Conservation (phyloP, 2,797 vertebrate genomes). For the Catharus ustulatus region DNA sequence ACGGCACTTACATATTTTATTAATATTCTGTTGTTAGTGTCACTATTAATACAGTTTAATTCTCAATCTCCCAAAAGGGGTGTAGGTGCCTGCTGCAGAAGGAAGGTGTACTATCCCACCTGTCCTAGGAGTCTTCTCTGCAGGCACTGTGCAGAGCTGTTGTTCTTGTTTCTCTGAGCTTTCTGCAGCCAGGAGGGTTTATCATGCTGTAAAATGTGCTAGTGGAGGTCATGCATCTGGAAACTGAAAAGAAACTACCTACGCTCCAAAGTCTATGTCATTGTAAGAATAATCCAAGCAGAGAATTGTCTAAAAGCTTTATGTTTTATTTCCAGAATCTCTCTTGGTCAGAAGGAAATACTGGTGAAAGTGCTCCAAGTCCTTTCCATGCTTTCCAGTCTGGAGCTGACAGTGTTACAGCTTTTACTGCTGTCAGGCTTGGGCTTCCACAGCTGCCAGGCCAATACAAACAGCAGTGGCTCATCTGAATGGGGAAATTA, state of each 20-base stretch:
- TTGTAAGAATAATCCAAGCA: not conserved
- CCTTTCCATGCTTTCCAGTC: not conserved
- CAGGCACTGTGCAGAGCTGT: not conserved
- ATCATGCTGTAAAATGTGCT: not conserved
- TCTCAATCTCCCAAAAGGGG: not conserved
- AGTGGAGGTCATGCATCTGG: not conserved
- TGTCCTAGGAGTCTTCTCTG: not conserved
- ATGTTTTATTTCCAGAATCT: not conserved
- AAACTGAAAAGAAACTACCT: not conserved
- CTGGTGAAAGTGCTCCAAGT: not conserved
- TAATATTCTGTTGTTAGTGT: not conserved
- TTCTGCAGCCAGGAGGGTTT: not conserved
- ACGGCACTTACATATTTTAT: not conserved
- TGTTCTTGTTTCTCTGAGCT: not conserved
- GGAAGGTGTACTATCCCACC: not conserved
- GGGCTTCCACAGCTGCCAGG: not conserved
- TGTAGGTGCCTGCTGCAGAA: not conserved
- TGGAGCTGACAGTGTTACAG: not conserved
- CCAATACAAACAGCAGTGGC: not conserved
- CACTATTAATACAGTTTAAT: not conserved
- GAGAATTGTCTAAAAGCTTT: not conserved
- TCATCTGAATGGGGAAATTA: not conserved
- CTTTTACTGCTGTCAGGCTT: not conserved
- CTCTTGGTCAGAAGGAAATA: not conserved
- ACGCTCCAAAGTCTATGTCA: not conserved